Percentiles rank a stretch among this genome's conserved stretches.
Conservation (phyloP, 2,888 invertebrate species). For the Campoletis raptor region DNA sequence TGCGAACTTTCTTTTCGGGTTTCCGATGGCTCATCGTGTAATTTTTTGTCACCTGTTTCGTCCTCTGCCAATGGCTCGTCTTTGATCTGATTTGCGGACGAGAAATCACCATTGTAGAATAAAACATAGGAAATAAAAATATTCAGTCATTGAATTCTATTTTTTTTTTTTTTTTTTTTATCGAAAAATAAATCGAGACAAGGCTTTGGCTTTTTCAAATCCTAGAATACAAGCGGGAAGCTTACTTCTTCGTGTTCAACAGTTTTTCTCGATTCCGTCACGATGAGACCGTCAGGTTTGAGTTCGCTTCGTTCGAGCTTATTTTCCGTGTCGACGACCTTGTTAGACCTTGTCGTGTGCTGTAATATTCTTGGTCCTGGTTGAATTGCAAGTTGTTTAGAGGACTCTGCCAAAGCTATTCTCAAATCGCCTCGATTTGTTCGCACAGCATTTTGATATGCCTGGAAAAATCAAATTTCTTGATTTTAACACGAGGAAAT, state of each 20-base stretch:
- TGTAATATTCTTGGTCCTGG: conserved; percentile 90
- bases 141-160: background rate
- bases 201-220: background rate
- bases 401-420: conserved; percentile 88
- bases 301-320: conserved; percentile 91
- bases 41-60: conserved; percentile 70
- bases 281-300: conserved; percentile 93
- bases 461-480: conserved; percentile 86
- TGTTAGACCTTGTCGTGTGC: conserved; percentile 91
- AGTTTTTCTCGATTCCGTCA: conserved; percentile 93
- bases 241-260: conserved; percentile 92
- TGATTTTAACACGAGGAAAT: background rate
- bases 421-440: conserved; percentile 89
- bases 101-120: conserved; percentile 8
- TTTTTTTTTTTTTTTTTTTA: conserved; percentile 11
- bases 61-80: conserved; percentile 90
- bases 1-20: conserved; percentile 86
- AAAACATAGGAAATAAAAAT: background rate
- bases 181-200: background rate
- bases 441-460: conserved; percentile 90
- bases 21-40: conserved; percentile 84
- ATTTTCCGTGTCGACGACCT: conserved; percentile 95
- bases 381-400: conserved; percentile 87
- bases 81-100: conserved; percentile 85
- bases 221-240: background rate